Base-by-base conservation (phyloP, 2,113 vertebrate genomes). In the Chamaea fasciata region DNA sequence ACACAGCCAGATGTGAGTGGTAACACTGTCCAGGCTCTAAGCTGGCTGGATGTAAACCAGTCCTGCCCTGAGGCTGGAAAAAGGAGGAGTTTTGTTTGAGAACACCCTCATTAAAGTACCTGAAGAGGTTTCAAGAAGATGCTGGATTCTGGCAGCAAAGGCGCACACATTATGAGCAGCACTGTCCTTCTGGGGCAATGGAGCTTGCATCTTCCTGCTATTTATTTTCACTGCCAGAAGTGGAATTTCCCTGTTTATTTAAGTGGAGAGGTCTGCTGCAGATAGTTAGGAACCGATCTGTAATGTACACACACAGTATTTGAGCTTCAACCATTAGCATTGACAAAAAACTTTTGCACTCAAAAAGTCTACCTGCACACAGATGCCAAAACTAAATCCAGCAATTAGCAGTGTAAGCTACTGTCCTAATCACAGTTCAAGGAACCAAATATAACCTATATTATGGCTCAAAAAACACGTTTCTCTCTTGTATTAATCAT, bases 71-170 rank as follows among this genome's bases (percentile, higher is more conserved):
- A 74, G 46, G 39, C 64, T 55, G 60, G 11, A 41, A 56, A 49
- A 46, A 28, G 13, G n/a, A 41, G 28, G 12, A 41, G 33, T 86
- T 89, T 52, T 65, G 19, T 47, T 55, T 17, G 24, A n/a, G 27
- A 8, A 2, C 13, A 33, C 4, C 22, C 55, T 69, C 2, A 1
- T 13, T 68, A 23, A 84, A 3, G 0, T 7, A 84, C 56, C 87
- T 47, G 35, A 60, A 27, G 3, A 24, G 4, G 18, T 41, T 87
- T 71, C 0, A 2, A 24, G 33, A 50, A 0, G 2, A 9, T 27
- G 23, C 16, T 23, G 65, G 37, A 11, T 76, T 24, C 39, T n/a
- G 46, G 10, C 21, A 63, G 44, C 13, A 17, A 84, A 68, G 31
- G 27, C 46, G n/a, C 13, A 15, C 2, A 23, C 18, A 3, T 11